Base-by-base conservation (phyloP, 2,888 invertebrate species). In the Hypsopygia costalis region DNA sequence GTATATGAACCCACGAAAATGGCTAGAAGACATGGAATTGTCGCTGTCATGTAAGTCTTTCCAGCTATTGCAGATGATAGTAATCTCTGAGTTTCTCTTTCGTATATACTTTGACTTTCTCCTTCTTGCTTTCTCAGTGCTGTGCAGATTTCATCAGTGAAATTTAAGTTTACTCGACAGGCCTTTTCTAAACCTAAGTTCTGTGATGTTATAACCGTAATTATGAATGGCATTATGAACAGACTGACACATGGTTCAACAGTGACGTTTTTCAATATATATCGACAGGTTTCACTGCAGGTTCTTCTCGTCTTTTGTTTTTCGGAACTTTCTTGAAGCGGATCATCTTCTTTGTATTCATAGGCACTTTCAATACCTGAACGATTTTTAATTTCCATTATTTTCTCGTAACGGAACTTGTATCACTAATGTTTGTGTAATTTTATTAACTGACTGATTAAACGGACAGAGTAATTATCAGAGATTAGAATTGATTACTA, bases 141-240 rank as follows among this genome's bases (percentile, higher is more conserved):
- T 53, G 91, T 91, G 66, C 95, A 95, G 1, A 94, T 90, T 51
- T 90, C 89, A 32, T 89, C 88, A 0, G 91, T 83, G 52, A 93
- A 93, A 2, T 82, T 90, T 51, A 94, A 79, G 63, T 94, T 95
- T 0, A 95, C 94, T 10, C 94, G 80, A 59, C 95, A 95, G 0
- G 94, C 94, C 70, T 95, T 95, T 68, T 94, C 94, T 49, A 95
- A 76, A 63, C 93, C 93, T 6, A 95, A 76, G 69, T 94, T 94
- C 70, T 94, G 94, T 6, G 94, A 93, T 9, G 94, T 92, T 43
- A 94, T 64, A 28, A 90, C 90, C 0, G 93, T 91, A 11, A 90
- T 58, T 6, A 89, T 44, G 16, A 53, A 52, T 1, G 59, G 54
- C 10, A 55, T 43, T 12, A 69, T 44, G 40, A 55, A 59, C 3